Percentiles rank a stretch among this genome's conserved stretches.
phyloP scores from a whole-genome alignment of 2,797 vertebrate genomes.

The Cyclopterus lumpus region DNA sequence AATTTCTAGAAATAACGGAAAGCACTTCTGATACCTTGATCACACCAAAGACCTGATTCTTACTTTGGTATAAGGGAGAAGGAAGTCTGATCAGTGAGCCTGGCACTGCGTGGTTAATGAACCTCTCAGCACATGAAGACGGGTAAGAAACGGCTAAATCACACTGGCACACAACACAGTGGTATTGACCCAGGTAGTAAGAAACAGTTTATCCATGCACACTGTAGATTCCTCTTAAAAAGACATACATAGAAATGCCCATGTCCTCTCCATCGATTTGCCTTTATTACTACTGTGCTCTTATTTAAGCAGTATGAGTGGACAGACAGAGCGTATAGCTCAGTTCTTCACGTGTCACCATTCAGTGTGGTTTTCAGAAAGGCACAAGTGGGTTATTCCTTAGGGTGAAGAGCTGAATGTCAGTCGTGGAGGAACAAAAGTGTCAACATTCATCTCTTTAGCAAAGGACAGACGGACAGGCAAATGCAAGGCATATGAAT shows the following conservation, averaged over 20 bases:
- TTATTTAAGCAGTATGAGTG: slow-evolving; percentile 43
- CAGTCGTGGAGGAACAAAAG: slow-evolving; percentile 46
- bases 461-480: slow-evolving; percentile 48
- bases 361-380: slow-evolving; percentile 85
- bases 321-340: slow-evolving; percentile 27
- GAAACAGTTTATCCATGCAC: slow-evolving; percentile 21
- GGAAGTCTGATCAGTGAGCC: slow-evolving; percentile 33
- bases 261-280: slow-evolving; percentile 16
- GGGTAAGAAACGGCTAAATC: slow-evolving; percentile 15
- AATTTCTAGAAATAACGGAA: slow-evolving; percentile 7
- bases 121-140: slow-evolving; percentile 15
- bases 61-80: slow-evolving; percentile 54
- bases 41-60: slow-evolving; percentile 22
- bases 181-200: slow-evolving; percentile 7
- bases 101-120: slow-evolving; percentile 42
- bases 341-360: slow-evolving; percentile 67
- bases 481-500: slow-evolving; percentile 61
- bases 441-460: slow-evolving; percentile 69
- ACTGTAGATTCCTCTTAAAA: slow-evolving; percentile 25
- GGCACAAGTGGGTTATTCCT: slow-evolving; percentile 93
- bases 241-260: slow-evolving; percentile 18
- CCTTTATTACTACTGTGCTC: slow-evolving; percentile 49
- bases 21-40: slow-evolving; percentile 35
- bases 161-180: slow-evolving; percentile 8
- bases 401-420: slow-evolving; percentile 88